A percentile compares a stretch with the other conserved stretches of the same genome.
Conservation (phyloP, 2,113 vertebrate species). For the Poeciliopsis retropinna region DNA sequence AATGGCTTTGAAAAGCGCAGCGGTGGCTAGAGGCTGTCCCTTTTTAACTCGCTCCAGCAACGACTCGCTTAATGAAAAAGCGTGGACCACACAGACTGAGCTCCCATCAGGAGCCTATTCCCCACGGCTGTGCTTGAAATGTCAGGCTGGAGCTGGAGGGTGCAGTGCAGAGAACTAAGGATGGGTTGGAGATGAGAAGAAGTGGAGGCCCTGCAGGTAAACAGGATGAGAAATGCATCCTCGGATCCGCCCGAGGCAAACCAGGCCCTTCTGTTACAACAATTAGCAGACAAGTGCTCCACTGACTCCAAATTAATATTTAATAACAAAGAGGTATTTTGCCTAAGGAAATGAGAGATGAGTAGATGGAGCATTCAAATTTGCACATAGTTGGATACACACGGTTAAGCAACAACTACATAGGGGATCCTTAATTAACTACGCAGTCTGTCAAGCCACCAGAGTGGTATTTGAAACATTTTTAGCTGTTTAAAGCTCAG, state of each 20-base stretch:
- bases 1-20: constrained; percentile 61
- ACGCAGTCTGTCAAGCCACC: background rate
- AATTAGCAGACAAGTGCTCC: constrained; percentile 81
- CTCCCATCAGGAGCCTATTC: constrained; percentile 52
- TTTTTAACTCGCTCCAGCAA: constrained; percentile 61
- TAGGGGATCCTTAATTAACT: constrained; percentile 9
- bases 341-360: constrained; percentile 43
- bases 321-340: constrained; percentile 70
- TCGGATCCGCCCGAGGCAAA: constrained; percentile 72
- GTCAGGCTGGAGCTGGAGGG: constrained; percentile 64
- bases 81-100: constrained; percentile 58
- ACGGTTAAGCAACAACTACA: constrained; percentile 14
- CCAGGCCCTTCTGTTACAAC: constrained; percentile 74
- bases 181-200: constrained; percentile 10
- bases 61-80: constrained; percentile 62
- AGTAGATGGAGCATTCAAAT: constrained; percentile 28
- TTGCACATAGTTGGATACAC: constrained; percentile 18
- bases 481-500: constrained; percentile 2
- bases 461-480: constrained; percentile 10
- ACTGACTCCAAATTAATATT: constrained; percentile 83
- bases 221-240: constrained; percentile 66
- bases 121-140: constrained; percentile 62
- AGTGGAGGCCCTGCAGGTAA: constrained; percentile 65
- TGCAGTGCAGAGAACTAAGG: constrained; percentile 56
- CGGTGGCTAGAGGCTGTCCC: constrained; percentile 51